Conservation (phyloP, 2,888 invertebrate genomes). For the Synergus japonicus region DNA sequence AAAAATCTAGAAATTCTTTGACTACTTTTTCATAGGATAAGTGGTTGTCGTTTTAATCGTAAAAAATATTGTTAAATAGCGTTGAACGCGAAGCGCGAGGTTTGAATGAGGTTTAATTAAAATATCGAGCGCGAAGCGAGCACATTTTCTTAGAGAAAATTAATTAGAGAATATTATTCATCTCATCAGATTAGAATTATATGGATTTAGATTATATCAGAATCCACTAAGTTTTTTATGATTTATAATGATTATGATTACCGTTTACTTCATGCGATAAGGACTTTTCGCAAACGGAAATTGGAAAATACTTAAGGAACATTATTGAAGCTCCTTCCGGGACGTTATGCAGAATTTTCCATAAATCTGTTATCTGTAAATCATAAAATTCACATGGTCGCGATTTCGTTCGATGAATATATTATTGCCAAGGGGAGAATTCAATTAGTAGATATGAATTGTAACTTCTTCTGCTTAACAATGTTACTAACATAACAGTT, state of each 20-base stretch:
- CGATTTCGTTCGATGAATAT: neutral
- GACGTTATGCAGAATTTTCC: conserved; percentile 29
- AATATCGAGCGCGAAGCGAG: no score
- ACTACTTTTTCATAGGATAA: no score
- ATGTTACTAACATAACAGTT: neutral
- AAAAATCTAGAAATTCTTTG: no score
- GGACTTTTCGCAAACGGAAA: conserved; percentile 53
- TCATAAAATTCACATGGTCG: conserved; percentile 12
- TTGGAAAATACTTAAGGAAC: conserved; percentile 56
- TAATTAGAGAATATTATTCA: no score
- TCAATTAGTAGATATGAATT: neutral
- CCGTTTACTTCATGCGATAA: conserved; percentile 51
- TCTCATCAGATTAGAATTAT: no score
- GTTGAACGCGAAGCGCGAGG: no score
- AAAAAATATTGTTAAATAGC: no score
- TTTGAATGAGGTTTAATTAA: no score
- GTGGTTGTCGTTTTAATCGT: no score
- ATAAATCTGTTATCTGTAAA: conserved; percentile 33
- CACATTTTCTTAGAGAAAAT: no score
- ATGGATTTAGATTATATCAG: no score
- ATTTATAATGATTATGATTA: conserved; percentile 47
- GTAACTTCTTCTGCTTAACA: neutral
- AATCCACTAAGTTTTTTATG: no score
- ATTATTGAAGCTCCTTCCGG: conserved; percentile 53
- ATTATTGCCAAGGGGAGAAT: neutral